Percentiles rank a stretch among this genome's conserved stretches.
Evolutionary conservation across 2,888 invertebrate species (phyloP).

Genomic region (Gymnocheta viridis): DNA sequence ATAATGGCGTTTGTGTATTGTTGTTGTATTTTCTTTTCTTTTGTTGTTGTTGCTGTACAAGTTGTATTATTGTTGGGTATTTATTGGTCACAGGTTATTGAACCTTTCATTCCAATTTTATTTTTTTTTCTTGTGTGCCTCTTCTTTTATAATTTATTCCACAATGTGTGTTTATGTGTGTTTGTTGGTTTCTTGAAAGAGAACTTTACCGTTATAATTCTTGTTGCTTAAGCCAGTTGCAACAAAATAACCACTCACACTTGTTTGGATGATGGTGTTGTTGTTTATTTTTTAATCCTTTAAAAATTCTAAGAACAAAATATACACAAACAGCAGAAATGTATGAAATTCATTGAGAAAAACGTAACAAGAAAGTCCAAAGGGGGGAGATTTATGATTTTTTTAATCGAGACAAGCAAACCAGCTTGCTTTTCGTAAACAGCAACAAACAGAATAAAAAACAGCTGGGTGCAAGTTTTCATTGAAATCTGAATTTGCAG

Average conservation of each 20-base stretch:
- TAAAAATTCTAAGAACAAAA: slow-evolving; percentile 19
- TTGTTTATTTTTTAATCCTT: slow-evolving; percentile 27
- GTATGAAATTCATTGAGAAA: slow-evolving; percentile 50
- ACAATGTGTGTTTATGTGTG: background rate
- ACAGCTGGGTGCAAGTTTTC: background rate
- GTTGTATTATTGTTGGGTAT: slow-evolving; percentile 46
- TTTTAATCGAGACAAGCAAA: background rate
- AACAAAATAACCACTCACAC: slow-evolving; percentile 33
- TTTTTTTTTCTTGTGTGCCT: slow-evolving; percentile 5
- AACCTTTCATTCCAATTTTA: slow-evolving; percentile 52
- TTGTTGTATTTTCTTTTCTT: slow-evolving; percentile 2
- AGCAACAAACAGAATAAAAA: background rate
- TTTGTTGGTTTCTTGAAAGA: slow-evolving; percentile 16
- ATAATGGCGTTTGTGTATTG: slow-evolving; percentile 7
- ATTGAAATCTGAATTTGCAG: too few species aligned
- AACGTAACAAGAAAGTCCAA: background rate
- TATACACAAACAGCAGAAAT: slow-evolving; percentile 13
- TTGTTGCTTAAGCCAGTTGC: slow-evolving; percentile 28
- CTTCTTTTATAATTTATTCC: slow-evolving; percentile 4
- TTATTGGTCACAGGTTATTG: slow-evolving; percentile 68
- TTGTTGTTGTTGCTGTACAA: slow-evolving; percentile 34
- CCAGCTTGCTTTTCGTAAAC: background rate
- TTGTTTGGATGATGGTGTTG: slow-evolving; percentile 2
- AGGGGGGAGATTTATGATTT: background rate
- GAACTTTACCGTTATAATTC: slow-evolving; percentile 50